Conservation (phyloP, 2,797 vertebrate genomes). For the Macropus fuliginosus region DNA sequence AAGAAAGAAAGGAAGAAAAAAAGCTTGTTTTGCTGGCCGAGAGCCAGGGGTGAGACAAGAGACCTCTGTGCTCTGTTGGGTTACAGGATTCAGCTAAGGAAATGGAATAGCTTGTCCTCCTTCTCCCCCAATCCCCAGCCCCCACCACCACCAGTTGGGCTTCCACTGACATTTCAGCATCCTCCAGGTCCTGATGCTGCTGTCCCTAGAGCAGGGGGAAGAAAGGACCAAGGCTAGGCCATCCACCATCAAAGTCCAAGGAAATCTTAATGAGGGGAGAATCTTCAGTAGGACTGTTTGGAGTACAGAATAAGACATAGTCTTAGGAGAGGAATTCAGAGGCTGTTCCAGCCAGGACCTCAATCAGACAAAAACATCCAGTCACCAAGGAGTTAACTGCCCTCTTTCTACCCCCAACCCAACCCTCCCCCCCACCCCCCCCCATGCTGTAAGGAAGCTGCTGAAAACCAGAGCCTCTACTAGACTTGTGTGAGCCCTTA, state of each 20-base stretch:
- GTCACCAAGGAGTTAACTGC: conserved; percentile 68
- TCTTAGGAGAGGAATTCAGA: neutral
- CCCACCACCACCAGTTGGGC: neutral
- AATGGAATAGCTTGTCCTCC: neutral
- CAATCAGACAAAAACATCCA: neutral
- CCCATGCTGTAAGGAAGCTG: conserved; percentile 73
- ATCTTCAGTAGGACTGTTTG: neutral
- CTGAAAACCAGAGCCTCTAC: conserved; percentile 65
- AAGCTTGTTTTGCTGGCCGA: neutral
- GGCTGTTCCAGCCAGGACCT: neutral
- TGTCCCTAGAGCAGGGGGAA: neutral
- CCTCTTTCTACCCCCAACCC: neutral
- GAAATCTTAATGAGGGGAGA: neutral
- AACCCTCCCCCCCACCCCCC: conserved; percentile 46
- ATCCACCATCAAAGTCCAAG: neutral
- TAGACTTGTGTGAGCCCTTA: conserved; percentile 79
- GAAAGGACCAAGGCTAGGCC: neutral
- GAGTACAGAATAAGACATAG: neutral
- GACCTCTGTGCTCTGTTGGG: neutral
- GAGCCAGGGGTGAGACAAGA: neutral
- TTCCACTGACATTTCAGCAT: neutral
- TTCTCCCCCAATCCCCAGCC: neutral
- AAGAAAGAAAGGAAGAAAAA: neutral
- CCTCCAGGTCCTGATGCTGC: neutral
- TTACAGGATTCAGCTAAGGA: neutral